These are phyloP conservation scores for Pyrgilauda ruficollis DNA, from an alignment of 2,113 vertebrate genomes.

Conservation along the genomic window DNA sequence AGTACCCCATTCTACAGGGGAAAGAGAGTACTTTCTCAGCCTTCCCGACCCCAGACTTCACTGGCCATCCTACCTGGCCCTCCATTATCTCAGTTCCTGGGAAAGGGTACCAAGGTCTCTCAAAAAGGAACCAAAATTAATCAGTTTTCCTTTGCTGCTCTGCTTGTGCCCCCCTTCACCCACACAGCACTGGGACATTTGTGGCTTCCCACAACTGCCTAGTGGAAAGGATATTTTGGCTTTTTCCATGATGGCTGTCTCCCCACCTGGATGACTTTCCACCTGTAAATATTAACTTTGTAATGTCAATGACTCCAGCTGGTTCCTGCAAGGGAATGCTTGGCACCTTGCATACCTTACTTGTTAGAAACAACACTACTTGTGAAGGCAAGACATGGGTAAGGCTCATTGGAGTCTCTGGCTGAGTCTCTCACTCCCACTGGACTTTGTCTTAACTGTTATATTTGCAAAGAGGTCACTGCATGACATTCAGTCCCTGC, in stretches of 20 bases:
- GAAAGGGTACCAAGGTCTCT: background rate
- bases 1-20: background rate
- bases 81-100: background rate
- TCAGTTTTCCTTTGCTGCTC: background rate
- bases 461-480: conserved; percentile 15
- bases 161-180: background rate
- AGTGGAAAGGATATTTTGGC: background rate
- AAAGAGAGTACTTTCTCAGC: background rate
- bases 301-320: background rate
- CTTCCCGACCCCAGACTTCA: background rate
- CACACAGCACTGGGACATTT: background rate
- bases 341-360: background rate
- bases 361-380: background rate
- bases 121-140: background rate
- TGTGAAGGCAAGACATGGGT: background rate
- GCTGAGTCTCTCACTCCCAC: conserved; percentile 1
- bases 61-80: background rate
- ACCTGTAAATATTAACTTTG: conserved; percentile 31
- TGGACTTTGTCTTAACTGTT: background rate
- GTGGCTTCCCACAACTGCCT: background rate
- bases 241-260: background rate
- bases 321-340: background rate
- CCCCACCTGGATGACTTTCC: background rate
- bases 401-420: background rate
- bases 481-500: conserved; percentile 35